Evolutionary conservation across 1,140 invertebrate genomes (phyloP).

Genomic region (Scylla paramamosain): DNA sequence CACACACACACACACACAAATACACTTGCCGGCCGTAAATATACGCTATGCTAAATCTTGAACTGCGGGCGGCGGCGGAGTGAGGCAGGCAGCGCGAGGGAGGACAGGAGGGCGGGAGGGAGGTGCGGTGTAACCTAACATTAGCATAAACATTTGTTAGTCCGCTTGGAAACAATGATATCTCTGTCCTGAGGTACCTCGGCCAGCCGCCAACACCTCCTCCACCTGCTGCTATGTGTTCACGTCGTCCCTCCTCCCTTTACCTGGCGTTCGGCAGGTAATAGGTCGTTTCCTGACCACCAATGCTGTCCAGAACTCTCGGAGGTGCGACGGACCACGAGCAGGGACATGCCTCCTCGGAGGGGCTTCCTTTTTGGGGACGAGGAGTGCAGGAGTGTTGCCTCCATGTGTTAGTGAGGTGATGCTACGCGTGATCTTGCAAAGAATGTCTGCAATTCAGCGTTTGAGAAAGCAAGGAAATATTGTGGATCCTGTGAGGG

Average conservation of each 20-base stretch:
- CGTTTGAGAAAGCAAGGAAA: not conserved
- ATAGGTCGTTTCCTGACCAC: not conserved
- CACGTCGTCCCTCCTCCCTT: not conserved
- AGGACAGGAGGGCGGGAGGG: not conserved
- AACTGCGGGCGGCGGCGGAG: not conserved
- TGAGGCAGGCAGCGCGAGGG: not conserved
- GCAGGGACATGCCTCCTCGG: not conserved
- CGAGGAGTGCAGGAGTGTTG: too few relatives aligned
- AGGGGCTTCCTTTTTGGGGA: not conserved
- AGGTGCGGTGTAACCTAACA: not conserved
- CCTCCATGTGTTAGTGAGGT: too few relatives aligned
- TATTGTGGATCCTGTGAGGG: not conserved
- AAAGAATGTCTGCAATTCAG: too few relatives aligned
- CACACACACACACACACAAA: constrained; percentile 25
- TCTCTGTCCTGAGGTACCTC: constrained; percentile 38
- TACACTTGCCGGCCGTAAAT: not conserved
- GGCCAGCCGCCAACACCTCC: not conserved
- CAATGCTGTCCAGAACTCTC: not conserved
- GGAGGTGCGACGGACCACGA: not conserved
- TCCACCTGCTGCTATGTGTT: not conserved
- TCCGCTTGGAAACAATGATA: constrained; percentile 40
- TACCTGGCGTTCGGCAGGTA: not conserved
- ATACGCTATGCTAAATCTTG: not conserved
- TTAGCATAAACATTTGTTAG: constrained; percentile 49
- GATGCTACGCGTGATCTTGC: not conserved